Evolutionary conservation across 2,888 invertebrate genomes (phyloP), one percentile per base, ranked within the genome.

Genomic region (Carcina quercana): DNA sequence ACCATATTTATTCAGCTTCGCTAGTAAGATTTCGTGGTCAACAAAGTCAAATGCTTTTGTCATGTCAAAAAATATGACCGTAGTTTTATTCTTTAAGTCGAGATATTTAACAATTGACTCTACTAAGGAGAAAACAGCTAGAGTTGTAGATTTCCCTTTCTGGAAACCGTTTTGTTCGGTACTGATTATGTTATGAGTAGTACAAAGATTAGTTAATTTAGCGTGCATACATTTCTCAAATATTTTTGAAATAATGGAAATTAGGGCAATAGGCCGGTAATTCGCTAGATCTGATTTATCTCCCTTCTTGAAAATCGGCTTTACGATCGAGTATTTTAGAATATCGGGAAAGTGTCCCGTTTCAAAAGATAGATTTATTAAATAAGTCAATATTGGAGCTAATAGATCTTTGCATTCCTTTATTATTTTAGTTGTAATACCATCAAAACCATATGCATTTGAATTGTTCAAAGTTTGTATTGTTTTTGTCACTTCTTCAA

Each of bases 21-120:
- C 15, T 1, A 36, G 22, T 4, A 40, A 21, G 14, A 15, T 20
- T 27, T 40, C 8, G 10, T 30, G 24, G 24, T 13, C 7, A 13
- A 37, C 42, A 27, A 17, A 37, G 13, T 35, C 38, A 22, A 42
- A 39, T 3, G 37, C 42, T 19, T 40, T 39, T 1, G 15, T 26
- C 31, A 42, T 34, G 15, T 42, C 37, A 24, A 42, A 30, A 15
- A 33, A 40, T 6, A 42, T 2, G 3, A 6, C 35, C 5, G 32
- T 21, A n/a, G n/a, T n/a, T n/a, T n/a, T n/a, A n/a, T n/a, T n/a
- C n/a, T n/a, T n/a, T n/a, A n/a, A n/a, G n/a, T n/a, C n/a, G n/a
- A n/a, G n/a, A n/a, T n/a, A n/a, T n/a, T n/a, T n/a, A n/a, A n/a
- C n/a, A n/a, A n/a, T n/a, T n/a, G n/a, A n/a, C n/a, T n/a, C n/a